Percentiles rank a stretch among this genome's conserved stretches.
Conservation (phyloP, 2,113 vertebrate genomes). For the Etheostoma cragini region DNA sequence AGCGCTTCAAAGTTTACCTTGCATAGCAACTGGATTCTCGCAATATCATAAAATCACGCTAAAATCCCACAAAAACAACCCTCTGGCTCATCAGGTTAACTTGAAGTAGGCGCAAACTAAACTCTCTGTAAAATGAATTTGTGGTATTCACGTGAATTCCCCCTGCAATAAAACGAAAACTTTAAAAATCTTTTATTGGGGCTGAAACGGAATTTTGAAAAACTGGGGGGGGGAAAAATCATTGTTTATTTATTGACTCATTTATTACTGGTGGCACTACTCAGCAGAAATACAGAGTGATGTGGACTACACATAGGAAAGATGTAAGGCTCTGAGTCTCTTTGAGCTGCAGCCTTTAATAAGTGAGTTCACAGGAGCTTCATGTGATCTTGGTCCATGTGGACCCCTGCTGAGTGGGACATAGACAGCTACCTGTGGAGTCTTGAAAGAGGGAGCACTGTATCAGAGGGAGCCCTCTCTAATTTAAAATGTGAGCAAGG, state of each 20-base stretch:
- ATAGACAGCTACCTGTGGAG: constrained; percentile 68
- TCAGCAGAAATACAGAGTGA: constrained; percentile 20
- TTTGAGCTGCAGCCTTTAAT: constrained; percentile 71
- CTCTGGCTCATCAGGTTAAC: too few species aligned
- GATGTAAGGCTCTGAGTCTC: constrained; percentile 50
- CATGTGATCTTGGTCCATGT: constrained; percentile 53
- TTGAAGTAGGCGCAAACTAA: background rate
- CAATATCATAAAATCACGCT: too few species aligned
- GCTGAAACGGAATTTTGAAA: background rate
- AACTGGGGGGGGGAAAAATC: background rate
- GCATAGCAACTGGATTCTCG: too few species aligned
- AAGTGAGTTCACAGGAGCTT: constrained; percentile 56
- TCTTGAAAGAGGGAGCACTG: constrained; percentile 19
- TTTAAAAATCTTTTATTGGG: background rate
- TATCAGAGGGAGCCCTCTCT: constrained; percentile 40
- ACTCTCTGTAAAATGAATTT: background rate
- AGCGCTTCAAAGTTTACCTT: too few species aligned
- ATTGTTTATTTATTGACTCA: constrained; percentile 41
- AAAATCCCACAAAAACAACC: too few species aligned
- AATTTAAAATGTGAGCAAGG: constrained; percentile 57
- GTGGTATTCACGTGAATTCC: background rate
- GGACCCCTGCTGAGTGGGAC: constrained; percentile 47
- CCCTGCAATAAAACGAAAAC: background rate
- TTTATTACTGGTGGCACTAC: constrained; percentile 12
- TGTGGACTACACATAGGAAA: constrained; percentile 26